Percentiles rank a stretch among this genome's conserved stretches.
These are phyloP conservation scores for Epinotia brunnichana DNA, from an alignment of 2,888 invertebrate species.

Conservation along the genomic window DNA sequence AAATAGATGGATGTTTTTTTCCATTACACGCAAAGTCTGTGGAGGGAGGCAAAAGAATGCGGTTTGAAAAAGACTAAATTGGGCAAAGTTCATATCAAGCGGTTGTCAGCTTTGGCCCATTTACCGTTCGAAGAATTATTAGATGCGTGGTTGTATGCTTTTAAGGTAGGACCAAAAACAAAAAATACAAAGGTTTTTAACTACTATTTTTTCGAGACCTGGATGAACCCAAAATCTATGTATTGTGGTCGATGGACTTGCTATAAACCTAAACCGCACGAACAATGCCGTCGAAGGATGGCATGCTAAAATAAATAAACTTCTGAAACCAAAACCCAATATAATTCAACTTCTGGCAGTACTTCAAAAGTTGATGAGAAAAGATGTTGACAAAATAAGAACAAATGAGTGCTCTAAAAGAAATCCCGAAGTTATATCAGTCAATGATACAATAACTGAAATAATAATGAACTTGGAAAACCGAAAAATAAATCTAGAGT, in stretches of 20 bases:
- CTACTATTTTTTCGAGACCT: neutral
- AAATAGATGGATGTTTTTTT: no score
- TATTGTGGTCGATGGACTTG: slow-evolving; percentile 15
- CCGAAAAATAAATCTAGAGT: no score
- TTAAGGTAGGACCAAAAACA: slow-evolving; percentile 7
- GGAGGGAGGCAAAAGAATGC: slow-evolving; percentile 9
- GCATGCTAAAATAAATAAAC: slow-evolving; percentile 14
- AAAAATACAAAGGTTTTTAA: neutral
- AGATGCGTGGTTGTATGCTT: slow-evolving; percentile 13
- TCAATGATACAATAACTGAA: no score
- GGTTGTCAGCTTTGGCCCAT: slow-evolving; percentile 20
- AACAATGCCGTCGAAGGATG: slow-evolving; percentile 10
- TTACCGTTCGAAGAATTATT: slow-evolving; percentile 19
- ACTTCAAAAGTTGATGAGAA: slow-evolving; percentile 2
- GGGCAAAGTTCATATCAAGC: slow-evolving; percentile 13
- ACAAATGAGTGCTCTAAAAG: no score
- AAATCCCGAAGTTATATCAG: no score
- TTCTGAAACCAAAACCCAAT: slow-evolving; percentile 16
- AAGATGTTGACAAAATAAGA: slow-evolving; percentile 6
- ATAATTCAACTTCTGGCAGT: slow-evolving; percentile 11
- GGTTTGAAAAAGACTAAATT: slow-evolving; percentile 21
- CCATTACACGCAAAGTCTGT: slow-evolving; percentile 7
- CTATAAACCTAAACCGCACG: slow-evolving; percentile 18
- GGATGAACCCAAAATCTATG: slow-evolving; percentile 9
- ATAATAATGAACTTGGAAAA: no score